Evolutionary conservation across 1,140 invertebrate genomes (phyloP), one percentile per base, ranked within the genome.

Genomic region (Drosophila pruinosa): DNA sequence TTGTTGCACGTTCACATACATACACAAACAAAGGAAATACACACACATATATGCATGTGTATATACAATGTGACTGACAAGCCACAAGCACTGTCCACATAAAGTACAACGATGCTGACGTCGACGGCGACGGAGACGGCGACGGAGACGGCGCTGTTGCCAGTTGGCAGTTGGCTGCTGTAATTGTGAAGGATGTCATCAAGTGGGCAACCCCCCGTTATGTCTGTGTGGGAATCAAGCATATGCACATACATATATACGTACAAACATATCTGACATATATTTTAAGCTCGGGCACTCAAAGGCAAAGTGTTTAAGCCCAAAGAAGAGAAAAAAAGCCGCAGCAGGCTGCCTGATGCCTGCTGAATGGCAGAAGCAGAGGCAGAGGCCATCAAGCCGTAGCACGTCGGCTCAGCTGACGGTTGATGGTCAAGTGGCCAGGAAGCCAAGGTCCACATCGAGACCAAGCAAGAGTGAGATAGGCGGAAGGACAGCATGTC

Each of bases 131-230:
- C 65, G 67, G 19, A 43, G 38, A 41, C 48, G 64, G n/a, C 36
- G 24, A 52, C 47, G 64, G 21, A 21, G 48, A 14, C 57, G 65
- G 19, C 21, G 38, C 15, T 8, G 57, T 39, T 34, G 58, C 26
- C 56, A 24, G 12, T 57, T 58, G 43, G 65, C 56, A 24, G 12
- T 57, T 58, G 43, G 65, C 67, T 82, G 75, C 78, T 88, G 82
- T 88, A 88, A 88, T 89, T 89, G 71, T 88, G 83, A 88, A 88
- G 82, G 83, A 88, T 88, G 82, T 68, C 83, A 88, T 88, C 83
- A 88, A 88, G 82, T 88, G 41, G 54, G 70, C 78, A 75, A 59
- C 36, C 77, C 48, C 70, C 48, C 47, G 34, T 47, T 39, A 43
- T 63, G 54, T 59, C 34, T 45, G 39, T 64, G 36, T 36, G 21